Base-by-base conservation (phyloP, 2,113 vertebrate species). In the Oryzias melastigma region DNA sequence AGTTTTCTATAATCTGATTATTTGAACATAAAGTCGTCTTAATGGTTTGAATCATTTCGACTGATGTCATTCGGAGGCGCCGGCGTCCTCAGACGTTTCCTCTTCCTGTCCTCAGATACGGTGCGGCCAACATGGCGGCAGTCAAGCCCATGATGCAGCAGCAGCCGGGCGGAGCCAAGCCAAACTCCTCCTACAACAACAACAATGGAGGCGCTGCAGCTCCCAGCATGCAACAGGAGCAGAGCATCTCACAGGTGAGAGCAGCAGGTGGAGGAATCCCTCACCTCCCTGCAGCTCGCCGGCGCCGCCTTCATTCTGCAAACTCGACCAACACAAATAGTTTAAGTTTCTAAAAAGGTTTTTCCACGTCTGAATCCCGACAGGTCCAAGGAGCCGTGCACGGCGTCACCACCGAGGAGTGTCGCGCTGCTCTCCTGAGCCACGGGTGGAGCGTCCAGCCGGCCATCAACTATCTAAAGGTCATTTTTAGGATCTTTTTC, bases 331-430 rank as follows among this genome's bases (percentile, higher is more conserved):
- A n/a, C n/a, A n/a, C n/a, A n/a, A n/a, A n/a, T n/a, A n/a, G n/a
- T n/a, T n/a, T n/a, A n/a, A n/a, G n/a, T n/a, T n/a, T n/a, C n/a
- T n/a, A n/a, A n/a, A n/a, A n/a, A n/a, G n/a, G n/a, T n/a, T n/a
- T n/a, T n/a, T n/a, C n/a, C n/a, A n/a, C 6, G 62, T 25, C 68
- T 52, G 25, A 27, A 27, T 5, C 25, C 25, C 25, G 20, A 16
- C 87, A 98, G 96, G 95, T 98, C 52, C 96, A 97, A 84, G 95
- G 93, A 44, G 93, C 85, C 0, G 97, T 98, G 24, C 96, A 98
- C 0, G 97, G 97, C 0, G 96, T 98, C 65, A 98, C 96, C 17
- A 94, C 92, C 0, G 95, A 98, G 72, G 97, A 99, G 82, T 95
- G 96, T 85, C 92, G 93, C 83, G 63, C 93, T 0, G 95, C 95